These are phyloP conservation scores for Urocolius indicus DNA, from an alignment of 2,113 vertebrate genomes.

Conservation along the genomic window DNA sequence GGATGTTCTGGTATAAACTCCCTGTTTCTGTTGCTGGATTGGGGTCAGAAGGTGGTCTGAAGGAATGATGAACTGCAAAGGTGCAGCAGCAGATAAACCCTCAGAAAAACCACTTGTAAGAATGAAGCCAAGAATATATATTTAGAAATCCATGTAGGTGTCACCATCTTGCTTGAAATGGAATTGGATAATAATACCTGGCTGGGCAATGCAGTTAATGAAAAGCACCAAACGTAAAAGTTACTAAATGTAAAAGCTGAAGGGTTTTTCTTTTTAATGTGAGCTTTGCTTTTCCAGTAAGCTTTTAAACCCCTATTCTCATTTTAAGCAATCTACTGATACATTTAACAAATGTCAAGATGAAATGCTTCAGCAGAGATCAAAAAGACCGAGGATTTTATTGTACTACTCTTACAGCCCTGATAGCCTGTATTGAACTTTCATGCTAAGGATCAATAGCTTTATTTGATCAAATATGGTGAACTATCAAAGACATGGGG, in stretches of 20 bases:
- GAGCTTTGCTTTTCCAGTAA: slow-evolving; percentile 53
- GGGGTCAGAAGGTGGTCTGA: slow-evolving; percentile 5
- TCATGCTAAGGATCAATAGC: slow-evolving; percentile 59
- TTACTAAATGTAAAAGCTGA: slow-evolving; percentile 52
- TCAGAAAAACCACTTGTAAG: not conserved
- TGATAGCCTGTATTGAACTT: slow-evolving; percentile 52
- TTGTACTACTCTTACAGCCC: slow-evolving; percentile 42
- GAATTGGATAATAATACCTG: slow-evolving; percentile 40
- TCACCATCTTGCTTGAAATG: slow-evolving; percentile 32
- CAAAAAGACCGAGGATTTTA: slow-evolving; percentile 39
- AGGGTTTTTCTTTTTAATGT: slow-evolving; percentile 26
- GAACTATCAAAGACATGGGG: slow-evolving; percentile 29
- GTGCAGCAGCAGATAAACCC: slow-evolving; percentile 31
- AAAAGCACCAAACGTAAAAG: slow-evolving; percentile 41
- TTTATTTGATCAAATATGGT: slow-evolving; percentile 61
- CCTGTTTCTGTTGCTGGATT: not conserved
- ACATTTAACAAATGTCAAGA: slow-evolving; percentile 72
- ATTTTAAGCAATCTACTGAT: slow-evolving; percentile 63
- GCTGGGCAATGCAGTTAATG: slow-evolving; percentile 28
- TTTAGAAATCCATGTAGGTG: slow-evolving; percentile 56
- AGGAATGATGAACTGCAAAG: not conserved
- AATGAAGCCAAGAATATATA: not conserved
- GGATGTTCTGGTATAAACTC: not conserved
- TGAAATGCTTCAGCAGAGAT: slow-evolving; percentile 71
- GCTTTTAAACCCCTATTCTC: slow-evolving; percentile 50